phyloP scores from a whole-genome alignment of 1,140 invertebrate genomes.

The Bradysia coprophila region DNA sequence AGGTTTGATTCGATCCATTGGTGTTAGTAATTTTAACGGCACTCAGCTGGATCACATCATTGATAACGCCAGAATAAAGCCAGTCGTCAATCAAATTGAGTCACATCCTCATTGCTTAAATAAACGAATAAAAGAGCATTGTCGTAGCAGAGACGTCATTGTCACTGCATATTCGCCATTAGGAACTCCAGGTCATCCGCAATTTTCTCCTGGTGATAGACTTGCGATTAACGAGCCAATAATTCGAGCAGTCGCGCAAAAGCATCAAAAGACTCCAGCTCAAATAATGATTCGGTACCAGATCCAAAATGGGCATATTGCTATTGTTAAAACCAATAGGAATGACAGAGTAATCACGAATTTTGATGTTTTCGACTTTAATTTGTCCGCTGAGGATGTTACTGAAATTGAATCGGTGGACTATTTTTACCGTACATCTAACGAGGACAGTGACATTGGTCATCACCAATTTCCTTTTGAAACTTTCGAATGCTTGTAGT shows the following conservation, averaged over 20 bases:
- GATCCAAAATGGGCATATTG: too few species aligned
- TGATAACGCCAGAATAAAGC: conserved; percentile 41
- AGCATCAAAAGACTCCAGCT: conserved; percentile 46
- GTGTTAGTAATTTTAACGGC: conserved; percentile 74
- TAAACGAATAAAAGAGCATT: conserved; percentile 50
- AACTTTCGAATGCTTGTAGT: too few species aligned
- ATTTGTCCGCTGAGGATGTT: too few species aligned
- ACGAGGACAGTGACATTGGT: too few species aligned
- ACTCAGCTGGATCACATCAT: conserved; percentile 53
- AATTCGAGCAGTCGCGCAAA: conserved; percentile 37
- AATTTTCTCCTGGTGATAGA: conserved; percentile 32
- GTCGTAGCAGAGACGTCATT: conserved; percentile 40
- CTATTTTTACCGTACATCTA: too few species aligned
- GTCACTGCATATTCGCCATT: conserved; percentile 67
- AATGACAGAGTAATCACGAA: too few species aligned
- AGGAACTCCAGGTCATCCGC: conserved; percentile 36
- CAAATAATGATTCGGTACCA: too few species aligned
- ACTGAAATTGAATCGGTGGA: too few species aligned
- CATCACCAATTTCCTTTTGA: too few species aligned
- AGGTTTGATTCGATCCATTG: conserved; percentile 53
- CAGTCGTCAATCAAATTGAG: conserved; percentile 48
- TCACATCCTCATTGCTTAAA: conserved; percentile 73
- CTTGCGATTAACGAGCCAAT: too few species aligned
- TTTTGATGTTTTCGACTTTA: too few species aligned
- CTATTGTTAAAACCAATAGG: too few species aligned